Conservation (phyloP, 1,140 invertebrate species). For the Drosophila ambigua region DNA sequence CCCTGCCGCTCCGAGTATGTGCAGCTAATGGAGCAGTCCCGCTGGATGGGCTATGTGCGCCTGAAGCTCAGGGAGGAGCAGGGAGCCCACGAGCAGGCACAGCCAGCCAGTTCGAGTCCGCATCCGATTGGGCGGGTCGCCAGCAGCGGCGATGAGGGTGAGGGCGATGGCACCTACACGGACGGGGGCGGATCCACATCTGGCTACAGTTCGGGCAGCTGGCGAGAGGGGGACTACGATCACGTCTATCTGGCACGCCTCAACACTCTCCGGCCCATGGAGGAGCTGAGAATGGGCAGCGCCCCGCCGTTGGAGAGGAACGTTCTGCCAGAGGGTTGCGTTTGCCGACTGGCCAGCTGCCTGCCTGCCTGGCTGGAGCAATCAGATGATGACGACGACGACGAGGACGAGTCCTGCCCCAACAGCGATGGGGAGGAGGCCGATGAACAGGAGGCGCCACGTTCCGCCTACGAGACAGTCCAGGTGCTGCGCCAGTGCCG, state of each 20-base stretch:
- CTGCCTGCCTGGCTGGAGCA: conserved; percentile 61
- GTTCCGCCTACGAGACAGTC: conserved; percentile 63
- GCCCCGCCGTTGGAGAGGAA: conserved; percentile 43
- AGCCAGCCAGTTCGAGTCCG: neutral
- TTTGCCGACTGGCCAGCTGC: conserved; percentile 58
- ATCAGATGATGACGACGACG: conserved; percentile 75
- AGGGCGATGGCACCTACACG: conserved; percentile 37
- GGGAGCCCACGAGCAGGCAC: neutral
- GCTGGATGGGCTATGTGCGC: conserved; percentile 81
- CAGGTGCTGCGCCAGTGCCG: conserved; percentile 70
- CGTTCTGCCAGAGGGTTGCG: conserved; percentile 65
- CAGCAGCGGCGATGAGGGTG: conserved; percentile 14
- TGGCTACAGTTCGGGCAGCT: conserved; percentile 63
- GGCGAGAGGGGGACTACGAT: conserved; percentile 63
- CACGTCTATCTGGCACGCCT: conserved; percentile 68
- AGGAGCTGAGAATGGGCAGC: conserved; percentile 46
- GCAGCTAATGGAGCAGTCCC: conserved; percentile 58
- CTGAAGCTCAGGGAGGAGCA: conserved; percentile 71
- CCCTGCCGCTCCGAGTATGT: conserved; percentile 57
- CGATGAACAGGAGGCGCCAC: conserved; percentile 77
- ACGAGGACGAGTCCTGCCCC: conserved; percentile 38
- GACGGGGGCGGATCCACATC: conserved; percentile 55
- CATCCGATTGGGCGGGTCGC: conserved; percentile 1
- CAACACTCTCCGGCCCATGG: conserved; percentile 65
- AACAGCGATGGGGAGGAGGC: conserved; percentile 80